phyloP scores from a whole-genome alignment of 2,113 vertebrate genomes.

The Enhydra lutris region DNA sequence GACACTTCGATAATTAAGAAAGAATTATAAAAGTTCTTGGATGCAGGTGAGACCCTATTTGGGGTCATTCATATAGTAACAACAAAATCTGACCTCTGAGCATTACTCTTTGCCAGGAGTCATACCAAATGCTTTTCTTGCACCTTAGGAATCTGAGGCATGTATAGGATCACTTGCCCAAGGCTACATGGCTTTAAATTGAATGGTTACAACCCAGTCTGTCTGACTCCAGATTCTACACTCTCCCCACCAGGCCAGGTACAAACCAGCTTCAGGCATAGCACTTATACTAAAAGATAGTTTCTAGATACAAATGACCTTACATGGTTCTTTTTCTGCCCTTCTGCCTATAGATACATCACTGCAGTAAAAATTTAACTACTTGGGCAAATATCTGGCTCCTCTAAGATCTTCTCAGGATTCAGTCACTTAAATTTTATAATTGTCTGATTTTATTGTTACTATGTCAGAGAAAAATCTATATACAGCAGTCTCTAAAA shows the following conservation, averaged over 20 bases:
- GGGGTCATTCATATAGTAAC: not conserved
- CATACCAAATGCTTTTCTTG: not conserved
- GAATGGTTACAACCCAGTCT: not conserved
- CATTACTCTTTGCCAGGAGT: not conserved
- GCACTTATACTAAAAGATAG: not conserved
- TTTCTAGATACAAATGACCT: not conserved
- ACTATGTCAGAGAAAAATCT: constrained; percentile 9
- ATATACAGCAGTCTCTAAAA: not conserved
- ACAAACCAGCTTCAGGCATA: not conserved
- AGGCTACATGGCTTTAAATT: not conserved
- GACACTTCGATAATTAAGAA: not conserved
- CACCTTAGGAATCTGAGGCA: not conserved
- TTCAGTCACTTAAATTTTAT: not conserved
- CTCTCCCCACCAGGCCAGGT: not conserved
- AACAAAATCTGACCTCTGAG: not conserved
- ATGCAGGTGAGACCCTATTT: not conserved
- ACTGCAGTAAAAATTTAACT: not conserved
- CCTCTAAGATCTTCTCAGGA: not conserved
- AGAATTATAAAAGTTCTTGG: not conserved
- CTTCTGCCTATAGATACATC: not conserved
- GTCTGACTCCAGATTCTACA: not conserved
- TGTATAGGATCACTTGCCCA: not conserved
- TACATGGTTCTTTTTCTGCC: not conserved
- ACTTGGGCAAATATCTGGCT: not conserved
- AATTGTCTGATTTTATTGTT: not conserved